Percentiles rank a stretch among this genome's conserved stretches.
phyloP scores from a whole-genome alignment of 2,888 invertebrate genomes.

The Eupithecia centaureata region DNA sequence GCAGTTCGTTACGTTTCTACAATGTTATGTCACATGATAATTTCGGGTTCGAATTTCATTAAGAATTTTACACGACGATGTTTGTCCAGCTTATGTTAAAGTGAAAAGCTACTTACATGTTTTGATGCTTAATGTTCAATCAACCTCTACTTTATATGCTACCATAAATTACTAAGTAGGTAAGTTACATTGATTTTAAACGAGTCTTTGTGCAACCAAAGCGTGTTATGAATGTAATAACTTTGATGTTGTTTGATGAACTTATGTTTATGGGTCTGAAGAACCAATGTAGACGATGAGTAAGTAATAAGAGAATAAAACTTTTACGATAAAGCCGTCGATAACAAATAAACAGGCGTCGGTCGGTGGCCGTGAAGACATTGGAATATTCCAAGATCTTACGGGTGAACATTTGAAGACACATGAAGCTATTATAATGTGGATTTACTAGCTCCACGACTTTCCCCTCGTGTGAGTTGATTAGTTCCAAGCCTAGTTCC shows the following conservation, averaged over 20 bases:
- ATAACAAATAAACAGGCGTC: not conserved
- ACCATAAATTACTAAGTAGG: conserved; percentile 1
- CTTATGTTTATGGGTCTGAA: conserved; percentile 47
- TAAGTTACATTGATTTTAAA: not conserved
- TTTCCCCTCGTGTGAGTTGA: too few relatives aligned
- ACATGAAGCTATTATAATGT: too few relatives aligned
- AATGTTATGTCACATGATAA: conserved; percentile 43
- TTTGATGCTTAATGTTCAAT: conserved; percentile 5
- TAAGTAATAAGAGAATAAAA: not conserved
- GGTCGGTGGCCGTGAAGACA: not conserved
- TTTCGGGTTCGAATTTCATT: conserved; percentile 36
- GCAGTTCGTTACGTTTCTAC: conserved; percentile 39
- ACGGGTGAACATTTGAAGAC: too few relatives aligned
- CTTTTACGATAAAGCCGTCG: conserved; percentile 1
- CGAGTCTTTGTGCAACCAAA: conserved; percentile 8
- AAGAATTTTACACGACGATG: conserved; percentile 33
- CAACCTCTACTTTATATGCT: not conserved
- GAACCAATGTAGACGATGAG: conserved; percentile 41
- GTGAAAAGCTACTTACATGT: not conserved
- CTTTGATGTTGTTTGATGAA: conserved; percentile 2
- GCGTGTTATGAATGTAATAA: conserved; percentile 1
- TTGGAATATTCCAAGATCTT: not conserved
- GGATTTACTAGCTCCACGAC: too few relatives aligned
- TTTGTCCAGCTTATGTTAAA: conserved; percentile 1
- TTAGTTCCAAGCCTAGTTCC: too few relatives aligned